These are phyloP conservation scores for Erethizon dorsatum DNA, from an alignment of 2,797 vertebrate genomes.

Conservation along the genomic window DNA sequence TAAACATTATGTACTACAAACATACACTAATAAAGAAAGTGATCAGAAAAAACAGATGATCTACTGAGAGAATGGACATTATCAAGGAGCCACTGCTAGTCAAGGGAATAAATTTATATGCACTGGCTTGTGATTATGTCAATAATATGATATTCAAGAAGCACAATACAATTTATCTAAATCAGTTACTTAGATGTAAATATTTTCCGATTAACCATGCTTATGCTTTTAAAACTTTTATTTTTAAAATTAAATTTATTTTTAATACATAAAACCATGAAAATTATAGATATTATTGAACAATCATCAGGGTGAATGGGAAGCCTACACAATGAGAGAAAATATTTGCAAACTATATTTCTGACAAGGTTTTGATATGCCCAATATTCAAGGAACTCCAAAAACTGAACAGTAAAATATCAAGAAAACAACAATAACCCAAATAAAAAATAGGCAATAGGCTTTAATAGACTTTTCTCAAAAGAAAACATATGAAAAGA, in stretches of 20 bases:
- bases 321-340: background rate
- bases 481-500: background rate
- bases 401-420: background rate
- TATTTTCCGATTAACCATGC: background rate
- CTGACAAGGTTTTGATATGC: background rate
- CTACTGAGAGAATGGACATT: background rate
- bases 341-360: background rate
- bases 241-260: background rate
- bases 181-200: conserved; percentile 26
- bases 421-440: background rate
- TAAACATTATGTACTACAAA: background rate
- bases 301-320: background rate
- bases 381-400: background rate
- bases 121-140: background rate
- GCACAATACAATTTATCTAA: background rate
- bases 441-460: background rate
- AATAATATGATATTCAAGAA: background rate
- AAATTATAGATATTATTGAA: background rate
- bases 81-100: background rate
- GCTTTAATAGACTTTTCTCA: background rate
- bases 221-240: conserved; percentile 10
- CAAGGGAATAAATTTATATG: background rate
- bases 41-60: background rate
- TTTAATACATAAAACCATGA: background rate
- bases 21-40: background rate